Percentiles rank a stretch among this genome's conserved stretches.
phyloP scores from a whole-genome alignment of 2,888 invertebrate genomes.

The Drosophila mimica region DNA sequence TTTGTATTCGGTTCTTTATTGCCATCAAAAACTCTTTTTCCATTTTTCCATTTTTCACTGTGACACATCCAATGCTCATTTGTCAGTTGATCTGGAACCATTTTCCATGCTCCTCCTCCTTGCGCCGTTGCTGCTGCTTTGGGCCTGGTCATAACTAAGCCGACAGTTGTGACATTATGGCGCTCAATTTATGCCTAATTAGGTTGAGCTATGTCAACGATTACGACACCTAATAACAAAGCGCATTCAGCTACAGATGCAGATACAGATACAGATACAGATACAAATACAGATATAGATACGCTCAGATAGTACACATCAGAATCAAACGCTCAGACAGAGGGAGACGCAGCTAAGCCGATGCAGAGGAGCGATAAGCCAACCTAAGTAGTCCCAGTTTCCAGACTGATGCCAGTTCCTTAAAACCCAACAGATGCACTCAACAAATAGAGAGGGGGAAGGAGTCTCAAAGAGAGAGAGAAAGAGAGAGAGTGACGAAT shows the following conservation, averaged over 20 bases:
- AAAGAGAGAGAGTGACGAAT: conserved; percentile 5
- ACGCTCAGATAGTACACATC: conserved; percentile 22
- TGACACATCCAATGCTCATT: conserved; percentile 57
- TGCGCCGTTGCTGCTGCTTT: conserved; percentile 7
- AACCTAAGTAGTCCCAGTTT: conserved; percentile 20
- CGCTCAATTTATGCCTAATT: conserved; percentile 77
- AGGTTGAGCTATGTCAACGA: conserved; percentile 78
- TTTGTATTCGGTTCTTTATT: neutral
- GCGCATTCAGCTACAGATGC: conserved; percentile 44
- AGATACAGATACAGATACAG: conserved; percentile 23
- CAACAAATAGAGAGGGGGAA: conserved; percentile 24
- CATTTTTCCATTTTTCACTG: conserved; percentile 16
- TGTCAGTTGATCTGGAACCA: conserved; percentile 37
- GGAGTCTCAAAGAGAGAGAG: neutral
- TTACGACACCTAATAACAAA: conserved; percentile 78
- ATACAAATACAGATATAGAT: conserved; percentile 28
- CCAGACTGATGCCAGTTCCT: conserved; percentile 30
- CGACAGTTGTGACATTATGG: conserved; percentile 80
- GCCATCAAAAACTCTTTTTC: conserved; percentile 35
- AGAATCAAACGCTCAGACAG: conserved; percentile 23
- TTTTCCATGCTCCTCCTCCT: conserved; percentile 2
- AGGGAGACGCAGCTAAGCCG: conserved; percentile 60
- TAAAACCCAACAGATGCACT: conserved; percentile 73
- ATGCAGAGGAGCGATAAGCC: conserved; percentile 69
- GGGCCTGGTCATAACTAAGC: conserved; percentile 52